Conservation (phyloP, 2,888 invertebrate species). For the Horisme vitalbata region DNA sequence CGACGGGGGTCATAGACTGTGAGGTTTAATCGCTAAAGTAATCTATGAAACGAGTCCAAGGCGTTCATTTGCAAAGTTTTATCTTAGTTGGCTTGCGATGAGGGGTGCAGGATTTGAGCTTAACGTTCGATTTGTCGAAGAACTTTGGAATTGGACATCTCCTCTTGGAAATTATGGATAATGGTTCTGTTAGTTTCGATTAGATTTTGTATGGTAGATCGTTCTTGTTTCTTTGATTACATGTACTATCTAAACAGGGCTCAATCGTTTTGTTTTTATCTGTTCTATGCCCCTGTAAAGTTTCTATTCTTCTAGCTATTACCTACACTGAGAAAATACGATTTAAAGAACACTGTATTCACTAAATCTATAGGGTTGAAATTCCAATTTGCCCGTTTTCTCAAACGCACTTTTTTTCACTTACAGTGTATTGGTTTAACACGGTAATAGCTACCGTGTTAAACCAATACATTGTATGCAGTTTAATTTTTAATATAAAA, state of each 20-base stretch:
- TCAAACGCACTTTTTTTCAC: too few relatives aligned
- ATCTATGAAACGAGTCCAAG: constrained; percentile 31
- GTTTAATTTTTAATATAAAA: neutral
- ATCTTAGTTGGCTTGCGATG: constrained; percentile 48
- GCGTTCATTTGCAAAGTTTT: constrained; percentile 51
- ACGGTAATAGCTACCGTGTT: too few relatives aligned
- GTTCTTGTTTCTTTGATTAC: constrained; percentile 33
- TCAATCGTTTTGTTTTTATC: too few relatives aligned
- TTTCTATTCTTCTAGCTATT: too few relatives aligned
- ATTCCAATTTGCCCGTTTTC: too few relatives aligned
- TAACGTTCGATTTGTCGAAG: constrained; percentile 56
- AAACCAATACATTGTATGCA: too few relatives aligned
- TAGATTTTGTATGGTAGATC: constrained; percentile 45
- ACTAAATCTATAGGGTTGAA: too few relatives aligned
- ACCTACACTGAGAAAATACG: too few relatives aligned
- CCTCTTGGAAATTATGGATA: constrained; percentile 53
- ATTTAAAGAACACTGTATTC: too few relatives aligned
- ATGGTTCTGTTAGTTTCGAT: constrained; percentile 52
- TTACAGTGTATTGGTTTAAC: too few relatives aligned
- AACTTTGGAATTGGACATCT: constrained; percentile 65
- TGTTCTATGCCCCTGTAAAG: too few relatives aligned
- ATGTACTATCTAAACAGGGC: too few relatives aligned
- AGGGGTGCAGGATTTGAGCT: constrained; percentile 42
- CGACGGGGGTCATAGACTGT: constrained; percentile 52
- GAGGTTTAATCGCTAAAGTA: constrained; percentile 34